Percentiles rank a stretch among this genome's conserved stretches.
These are phyloP conservation scores for Periophthalmus modestus DNA, from an alignment of 2,113 vertebrate species.

Conservation along the genomic window DNA sequence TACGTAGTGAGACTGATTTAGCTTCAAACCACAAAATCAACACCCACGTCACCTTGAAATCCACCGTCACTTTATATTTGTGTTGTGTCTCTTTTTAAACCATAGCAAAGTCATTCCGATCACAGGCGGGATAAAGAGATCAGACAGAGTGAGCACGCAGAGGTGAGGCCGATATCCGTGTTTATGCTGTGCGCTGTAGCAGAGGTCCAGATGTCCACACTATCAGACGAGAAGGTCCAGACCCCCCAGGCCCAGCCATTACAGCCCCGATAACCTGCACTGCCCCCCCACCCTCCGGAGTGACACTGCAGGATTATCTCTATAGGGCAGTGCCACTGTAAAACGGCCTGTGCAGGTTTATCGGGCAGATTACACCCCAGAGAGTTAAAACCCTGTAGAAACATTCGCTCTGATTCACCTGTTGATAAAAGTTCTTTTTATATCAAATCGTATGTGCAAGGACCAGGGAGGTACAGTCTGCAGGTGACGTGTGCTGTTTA, in stretches of 20 bases:
- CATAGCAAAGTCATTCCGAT: background rate
- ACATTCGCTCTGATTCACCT: conserved; percentile 30
- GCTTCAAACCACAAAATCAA: background rate
- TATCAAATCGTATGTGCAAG: conserved; percentile 3
- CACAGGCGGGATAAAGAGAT: background rate
- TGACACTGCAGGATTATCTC: conserved; percentile 65
- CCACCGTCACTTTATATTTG: background rate
- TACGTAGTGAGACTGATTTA: background rate
- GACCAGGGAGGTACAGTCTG: background rate
- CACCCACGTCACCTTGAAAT: background rate
- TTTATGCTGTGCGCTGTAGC: conserved; percentile 13
- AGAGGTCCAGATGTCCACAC: conserved; percentile 25
- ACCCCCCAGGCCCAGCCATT: conserved; percentile 50
- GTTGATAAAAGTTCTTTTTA: conserved; percentile 47
- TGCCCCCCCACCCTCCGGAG: conserved; percentile 43
- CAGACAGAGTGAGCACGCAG: background rate
- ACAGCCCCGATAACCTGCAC: conserved; percentile 59
- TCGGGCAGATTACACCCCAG: conserved; percentile 56
- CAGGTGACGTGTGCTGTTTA: background rate
- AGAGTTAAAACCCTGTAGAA: conserved; percentile 32
- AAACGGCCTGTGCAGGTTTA: conserved; percentile 54
- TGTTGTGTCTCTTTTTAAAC: background rate
- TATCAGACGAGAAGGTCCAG: conserved; percentile 33
- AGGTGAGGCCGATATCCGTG: conserved; percentile 11
- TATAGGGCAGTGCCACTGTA: conserved; percentile 50